phyloP scores from a whole-genome alignment of 1,140 invertebrate genomes.

The Brachionus angularis region DNA sequence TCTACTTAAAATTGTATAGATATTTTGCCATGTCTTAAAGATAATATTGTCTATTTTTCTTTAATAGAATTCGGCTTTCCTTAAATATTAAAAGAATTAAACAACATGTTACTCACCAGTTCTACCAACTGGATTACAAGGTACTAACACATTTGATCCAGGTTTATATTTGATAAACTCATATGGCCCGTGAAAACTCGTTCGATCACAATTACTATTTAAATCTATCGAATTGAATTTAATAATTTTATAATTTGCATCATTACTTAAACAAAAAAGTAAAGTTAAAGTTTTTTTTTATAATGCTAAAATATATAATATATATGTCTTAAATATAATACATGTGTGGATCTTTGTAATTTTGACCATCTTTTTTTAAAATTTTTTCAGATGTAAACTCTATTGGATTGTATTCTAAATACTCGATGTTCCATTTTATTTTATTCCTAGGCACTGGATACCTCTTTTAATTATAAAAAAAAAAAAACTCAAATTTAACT shows the following conservation, averaged over 20 bases:
- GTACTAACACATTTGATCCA: not conserved
- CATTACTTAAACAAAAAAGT: slow-evolving; percentile 44
- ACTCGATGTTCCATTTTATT: not conserved
- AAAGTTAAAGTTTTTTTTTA: too few species aligned
- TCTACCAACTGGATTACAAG: slow-evolving; percentile 69
- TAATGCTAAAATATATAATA: not conserved
- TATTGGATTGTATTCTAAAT: not conserved
- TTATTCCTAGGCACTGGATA: slow-evolving; percentile 6
- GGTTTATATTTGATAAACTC: slow-evolving; percentile 37
- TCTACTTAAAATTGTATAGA: too few species aligned
- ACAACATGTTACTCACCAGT: too few species aligned
- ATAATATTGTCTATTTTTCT: too few species aligned
- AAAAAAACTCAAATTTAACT: too few species aligned
- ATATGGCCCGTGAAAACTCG: slow-evolving; percentile 70
- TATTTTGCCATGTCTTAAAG: too few species aligned
- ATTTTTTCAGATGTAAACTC: slow-evolving; percentile 42
- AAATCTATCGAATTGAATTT: slow-evolving; percentile 75
- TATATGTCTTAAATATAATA: not conserved
- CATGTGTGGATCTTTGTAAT: slow-evolving; percentile 24
- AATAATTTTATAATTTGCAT: slow-evolving; percentile 49
- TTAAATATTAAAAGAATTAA: too few species aligned
- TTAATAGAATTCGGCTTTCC: too few species aligned
- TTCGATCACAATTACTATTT: slow-evolving; percentile 65
- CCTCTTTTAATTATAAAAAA: too few species aligned
- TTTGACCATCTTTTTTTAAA: not conserved